Conservation (phyloP, 2,113 vertebrate genomes). For the Toxostoma redivivum region DNA sequence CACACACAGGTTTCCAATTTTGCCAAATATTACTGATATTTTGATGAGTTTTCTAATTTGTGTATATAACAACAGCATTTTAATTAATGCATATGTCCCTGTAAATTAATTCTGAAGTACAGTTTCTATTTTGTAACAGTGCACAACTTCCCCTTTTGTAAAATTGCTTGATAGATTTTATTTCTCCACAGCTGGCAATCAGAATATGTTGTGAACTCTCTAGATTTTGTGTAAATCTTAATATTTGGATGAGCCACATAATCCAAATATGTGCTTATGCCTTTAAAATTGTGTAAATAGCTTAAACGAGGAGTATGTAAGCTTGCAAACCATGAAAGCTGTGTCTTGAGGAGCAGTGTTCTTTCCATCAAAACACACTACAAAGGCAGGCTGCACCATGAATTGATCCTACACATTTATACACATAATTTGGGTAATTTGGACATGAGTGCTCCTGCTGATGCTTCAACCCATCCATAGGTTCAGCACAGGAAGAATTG, state of each 20-base stretch:
- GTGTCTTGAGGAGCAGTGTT: background rate
- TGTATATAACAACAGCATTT: background rate
- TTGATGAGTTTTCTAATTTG: background rate
- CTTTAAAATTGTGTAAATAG: background rate
- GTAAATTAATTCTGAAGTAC: background rate
- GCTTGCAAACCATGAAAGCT: background rate
- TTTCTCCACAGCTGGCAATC: background rate
- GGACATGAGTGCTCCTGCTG: background rate
- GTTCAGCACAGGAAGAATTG: background rate
- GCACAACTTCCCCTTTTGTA: background rate
- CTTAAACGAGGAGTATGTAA: background rate
- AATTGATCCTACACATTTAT: fast-evolving
- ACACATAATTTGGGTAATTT: fast-evolving
- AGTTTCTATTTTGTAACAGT: background rate
- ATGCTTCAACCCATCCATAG: background rate
- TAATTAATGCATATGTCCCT: background rate
- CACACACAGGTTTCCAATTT: background rate
- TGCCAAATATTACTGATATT: background rate
- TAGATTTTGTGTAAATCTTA: background rate
- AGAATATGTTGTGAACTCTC: background rate
- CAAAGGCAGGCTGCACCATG: background rate
- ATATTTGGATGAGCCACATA: background rate
- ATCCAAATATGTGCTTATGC: background rate
- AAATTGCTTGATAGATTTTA: background rate
- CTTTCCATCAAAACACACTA: background rate